Conservation (phyloP, 2,797 vertebrate genomes). For the Sternotherus odoratus region DNA sequence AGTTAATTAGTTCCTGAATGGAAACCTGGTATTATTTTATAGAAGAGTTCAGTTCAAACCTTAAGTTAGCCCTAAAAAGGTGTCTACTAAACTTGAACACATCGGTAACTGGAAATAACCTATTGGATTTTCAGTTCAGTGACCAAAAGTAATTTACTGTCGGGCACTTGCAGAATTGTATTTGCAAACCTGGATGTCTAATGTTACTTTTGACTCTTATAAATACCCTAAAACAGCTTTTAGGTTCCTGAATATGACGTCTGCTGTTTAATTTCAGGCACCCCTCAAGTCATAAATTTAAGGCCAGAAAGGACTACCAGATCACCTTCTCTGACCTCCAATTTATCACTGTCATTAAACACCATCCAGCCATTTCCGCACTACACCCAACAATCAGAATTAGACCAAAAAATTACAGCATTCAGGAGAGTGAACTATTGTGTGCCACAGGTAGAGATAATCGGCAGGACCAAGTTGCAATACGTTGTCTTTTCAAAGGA, state of each 20-base stretch:
- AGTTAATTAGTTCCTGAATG: background rate
- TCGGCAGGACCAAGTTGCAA: background rate
- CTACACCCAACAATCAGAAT: background rate
- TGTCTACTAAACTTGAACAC: background rate
- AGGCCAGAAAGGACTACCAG: background rate
- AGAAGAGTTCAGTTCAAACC: slow-evolving; percentile 15
- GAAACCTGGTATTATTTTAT: slow-evolving; percentile 25
- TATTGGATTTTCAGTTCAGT: background rate
- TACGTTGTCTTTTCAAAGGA: background rate
- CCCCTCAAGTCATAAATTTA: background rate
- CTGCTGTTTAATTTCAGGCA: background rate
- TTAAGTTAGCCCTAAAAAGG: background rate
- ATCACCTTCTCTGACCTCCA: background rate
- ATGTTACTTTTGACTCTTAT: background rate
- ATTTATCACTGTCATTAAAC: background rate
- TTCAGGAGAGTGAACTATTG: background rate
- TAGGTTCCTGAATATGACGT: background rate
- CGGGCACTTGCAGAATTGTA: background rate
- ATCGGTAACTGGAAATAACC: background rate
- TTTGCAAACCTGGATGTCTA: background rate
- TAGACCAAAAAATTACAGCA: background rate
- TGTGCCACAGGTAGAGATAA: background rate
- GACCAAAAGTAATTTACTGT: background rate
- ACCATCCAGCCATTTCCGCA: background rate
- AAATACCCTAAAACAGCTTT: background rate